A percentile compares a stretch with the other conserved stretches of the same genome.
Conservation (phyloP, 2,797 vertebrate genomes). For the Orientallactaga sibirica region DNA sequence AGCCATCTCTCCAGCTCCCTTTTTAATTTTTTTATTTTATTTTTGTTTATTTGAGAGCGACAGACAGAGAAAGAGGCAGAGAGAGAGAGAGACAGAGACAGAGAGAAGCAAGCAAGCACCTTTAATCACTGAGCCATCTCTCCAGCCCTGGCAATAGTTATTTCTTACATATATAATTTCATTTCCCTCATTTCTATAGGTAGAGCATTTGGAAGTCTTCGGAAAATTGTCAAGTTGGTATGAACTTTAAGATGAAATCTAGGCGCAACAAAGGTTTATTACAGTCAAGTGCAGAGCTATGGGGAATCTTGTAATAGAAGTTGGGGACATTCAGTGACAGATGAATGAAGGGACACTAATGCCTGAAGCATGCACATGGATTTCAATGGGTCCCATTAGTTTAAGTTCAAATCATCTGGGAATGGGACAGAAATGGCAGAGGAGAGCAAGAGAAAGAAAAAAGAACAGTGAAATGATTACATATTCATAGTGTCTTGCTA, state of each 20-base stretch:
- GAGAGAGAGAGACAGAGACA: too few species aligned
- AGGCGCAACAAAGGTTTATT: background rate
- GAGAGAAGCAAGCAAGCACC: too few species aligned
- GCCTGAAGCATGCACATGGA: background rate
- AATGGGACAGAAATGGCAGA: background rate
- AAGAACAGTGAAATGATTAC: background rate
- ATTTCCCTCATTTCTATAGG: background rate
- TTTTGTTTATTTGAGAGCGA: too few species aligned
- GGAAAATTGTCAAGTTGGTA: background rate
- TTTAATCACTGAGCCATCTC: too few species aligned
- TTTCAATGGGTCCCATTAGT: background rate
- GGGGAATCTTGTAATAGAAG: background rate
- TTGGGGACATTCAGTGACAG: background rate
- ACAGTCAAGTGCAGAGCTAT: background rate
- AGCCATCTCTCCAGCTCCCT: too few species aligned
- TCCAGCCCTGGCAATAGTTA: background rate
- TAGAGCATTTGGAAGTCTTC: background rate
- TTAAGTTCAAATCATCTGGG: slow-evolving; percentile 21
- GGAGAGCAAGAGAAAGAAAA: background rate
- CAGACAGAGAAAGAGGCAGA: too few species aligned
- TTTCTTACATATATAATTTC: background rate
- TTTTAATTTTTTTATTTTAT: too few species aligned
- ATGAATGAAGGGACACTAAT: background rate
- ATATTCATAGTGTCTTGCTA: background rate
- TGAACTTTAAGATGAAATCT: background rate